Percentiles rank a stretch among this genome's conserved stretches.
phyloP scores from a whole-genome alignment of 1,140 invertebrate species.

The Ectropis grisescens region DNA sequence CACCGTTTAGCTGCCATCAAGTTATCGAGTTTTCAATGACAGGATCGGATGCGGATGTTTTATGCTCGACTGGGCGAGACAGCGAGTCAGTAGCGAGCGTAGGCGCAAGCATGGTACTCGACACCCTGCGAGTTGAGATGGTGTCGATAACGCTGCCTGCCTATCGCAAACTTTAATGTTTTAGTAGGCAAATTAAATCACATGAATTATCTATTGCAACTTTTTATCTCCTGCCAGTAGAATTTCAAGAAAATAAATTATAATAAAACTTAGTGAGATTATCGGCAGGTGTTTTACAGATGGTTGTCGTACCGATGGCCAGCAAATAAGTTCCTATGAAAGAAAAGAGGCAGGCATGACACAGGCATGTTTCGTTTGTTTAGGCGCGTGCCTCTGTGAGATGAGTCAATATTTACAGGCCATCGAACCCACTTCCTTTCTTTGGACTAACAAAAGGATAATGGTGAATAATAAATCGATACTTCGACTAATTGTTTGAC shows the following conservation, averaged over 20 bases:
- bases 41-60: constrained; percentile 18
- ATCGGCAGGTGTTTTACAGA: too few species aligned
- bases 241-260: too few species aligned
- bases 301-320: too few species aligned
- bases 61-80: constrained; percentile 16
- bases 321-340: neutral
- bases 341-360: constrained; percentile 2
- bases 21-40: constrained; percentile 30
- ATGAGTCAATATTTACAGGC: constrained; percentile 54
- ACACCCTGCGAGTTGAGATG: neutral
- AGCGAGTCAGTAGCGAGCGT: constrained; percentile 19
- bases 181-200: too few species aligned
- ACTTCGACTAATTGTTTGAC: too few species aligned
- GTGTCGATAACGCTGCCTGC: neutral
- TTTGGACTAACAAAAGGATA: constrained; percentile 13
- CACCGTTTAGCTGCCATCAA: constrained; percentile 19
- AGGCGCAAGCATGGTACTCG: constrained; percentile 16
- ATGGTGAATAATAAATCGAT: constrained; percentile 6
- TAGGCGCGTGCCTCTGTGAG: constrained; percentile 25
- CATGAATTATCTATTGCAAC: too few species aligned
- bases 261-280: too few species aligned
- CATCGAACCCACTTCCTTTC: constrained; percentile 27
- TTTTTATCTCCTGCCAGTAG: too few species aligned
- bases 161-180: too few species aligned
- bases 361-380: constrained; percentile 18